phyloP scores from a whole-genome alignment of 2,888 invertebrate species.

The Apodemia mormo region DNA sequence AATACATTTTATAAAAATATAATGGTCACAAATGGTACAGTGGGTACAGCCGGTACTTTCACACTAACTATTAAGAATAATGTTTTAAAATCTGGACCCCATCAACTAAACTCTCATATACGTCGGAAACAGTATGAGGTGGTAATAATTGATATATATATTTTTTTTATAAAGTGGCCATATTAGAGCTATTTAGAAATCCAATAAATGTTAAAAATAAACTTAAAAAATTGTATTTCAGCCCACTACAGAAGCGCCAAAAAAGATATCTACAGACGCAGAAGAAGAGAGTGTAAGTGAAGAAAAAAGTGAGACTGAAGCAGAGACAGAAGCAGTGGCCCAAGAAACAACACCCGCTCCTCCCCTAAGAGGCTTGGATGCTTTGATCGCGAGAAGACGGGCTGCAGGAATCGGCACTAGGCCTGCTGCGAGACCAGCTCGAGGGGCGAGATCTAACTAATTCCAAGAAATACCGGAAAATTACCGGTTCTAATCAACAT shows the following conservation, averaged over 20 bases:
- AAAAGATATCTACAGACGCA: constrained; percentile 57
- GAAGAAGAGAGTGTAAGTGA: constrained; percentile 69
- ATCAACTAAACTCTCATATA: no score
- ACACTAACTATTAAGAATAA: no score
- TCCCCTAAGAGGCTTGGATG: constrained; percentile 84
- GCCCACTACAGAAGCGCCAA: constrained; percentile 68
- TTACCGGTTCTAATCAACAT: not conserved
- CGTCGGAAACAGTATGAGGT: no score
- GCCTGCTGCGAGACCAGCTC: constrained; percentile 55
- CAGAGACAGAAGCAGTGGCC: constrained; percentile 56
- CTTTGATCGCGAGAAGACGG: constrained; percentile 86
- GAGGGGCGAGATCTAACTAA: constrained; percentile 52
- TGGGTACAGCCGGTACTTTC: no score
- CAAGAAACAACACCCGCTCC: constrained; percentile 78
- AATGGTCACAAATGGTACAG: no score
- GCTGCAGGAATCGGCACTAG: constrained; percentile 66
- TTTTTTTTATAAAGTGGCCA: no score
- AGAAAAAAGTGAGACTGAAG: constrained; percentile 63
- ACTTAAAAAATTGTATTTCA: constrained; percentile 34
- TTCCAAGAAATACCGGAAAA: not conserved
- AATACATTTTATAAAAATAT: no score
- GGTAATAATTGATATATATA: no score
- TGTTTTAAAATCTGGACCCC: no score
- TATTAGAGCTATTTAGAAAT: no score
- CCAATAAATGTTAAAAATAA: not conserved